Evolutionary conservation across 2,888 invertebrate species (phyloP), one percentile per base, ranked within the genome.

Genomic region (Coenonympha glycerion): DNA sequence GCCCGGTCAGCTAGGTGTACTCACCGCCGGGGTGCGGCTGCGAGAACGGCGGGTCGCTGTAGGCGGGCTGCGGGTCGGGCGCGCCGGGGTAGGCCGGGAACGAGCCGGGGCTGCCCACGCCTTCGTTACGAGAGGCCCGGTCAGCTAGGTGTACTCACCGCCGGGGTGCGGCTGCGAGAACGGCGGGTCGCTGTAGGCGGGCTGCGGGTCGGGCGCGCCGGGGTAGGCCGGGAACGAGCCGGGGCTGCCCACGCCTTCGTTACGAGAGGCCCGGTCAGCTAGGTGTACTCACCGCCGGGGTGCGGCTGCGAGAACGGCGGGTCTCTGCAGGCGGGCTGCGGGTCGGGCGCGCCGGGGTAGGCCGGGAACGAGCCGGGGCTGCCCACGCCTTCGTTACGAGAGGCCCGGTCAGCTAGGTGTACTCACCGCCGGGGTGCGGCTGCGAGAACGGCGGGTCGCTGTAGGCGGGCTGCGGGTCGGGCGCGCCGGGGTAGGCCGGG

Each of bases 21-120:
- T 34, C 11, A 21, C 22, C 37, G 13, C 73, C 73, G 22, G 71
- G 53, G 54, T 73, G 90, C 69, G 89, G 88, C 72, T 91, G 91
- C 54, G 91, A 91, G 79, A 97, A 97, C 3, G 97, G 96, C 18
- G 96, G 95, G 69, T 96, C 95, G 83, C 96, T 95, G 79, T 97
- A 97, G 62, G 94, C 92, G 54, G 91, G 90, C 73, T 94, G 92
- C 39, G 91, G 90, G 67, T 95, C 95, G 49, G 92, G 92, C 31
- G 92, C 94, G 63, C 95, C 95, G 2, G 96, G 95, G 87, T 96
- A 96, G 64, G 94, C 92, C 58, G 94, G 92, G 81, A 95, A 96
- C 61, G 91, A 90, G 55, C 91, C 90, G 11, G 84, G 83, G 71
- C 79, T 81, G 47, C 77, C 83, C 31, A 66, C 88, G 4, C 87